A percentile compares a stretch with the other conserved stretches of the same genome.
Evolutionary conservation across 35 echinoderm and acorn worm species (phyloP).

Genomic region (Apostichopus californicus): DNA sequence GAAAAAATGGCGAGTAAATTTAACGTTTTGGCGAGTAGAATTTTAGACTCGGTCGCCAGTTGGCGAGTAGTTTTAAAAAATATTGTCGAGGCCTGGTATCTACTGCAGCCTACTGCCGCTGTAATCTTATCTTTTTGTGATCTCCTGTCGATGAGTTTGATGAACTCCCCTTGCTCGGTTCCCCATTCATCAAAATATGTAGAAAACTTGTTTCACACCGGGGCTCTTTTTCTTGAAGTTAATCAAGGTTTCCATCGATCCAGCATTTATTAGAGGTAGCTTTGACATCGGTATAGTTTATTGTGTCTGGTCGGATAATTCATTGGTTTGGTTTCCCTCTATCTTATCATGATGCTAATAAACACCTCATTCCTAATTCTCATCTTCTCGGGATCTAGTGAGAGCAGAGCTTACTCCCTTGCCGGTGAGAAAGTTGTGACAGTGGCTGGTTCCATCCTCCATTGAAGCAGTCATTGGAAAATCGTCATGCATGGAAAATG

Average conservation of each 20-base stretch:
- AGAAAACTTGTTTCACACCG: neutral
- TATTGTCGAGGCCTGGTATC: no score
- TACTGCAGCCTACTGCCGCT: no score
- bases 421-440: no score
- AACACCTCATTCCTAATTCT: neutral
- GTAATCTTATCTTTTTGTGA: no score
- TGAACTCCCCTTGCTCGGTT: neutral
- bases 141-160: neutral
- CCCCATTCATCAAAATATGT: conserved; percentile 4
- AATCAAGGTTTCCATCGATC: conserved; percentile 13
- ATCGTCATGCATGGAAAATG: neutral
- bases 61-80: no score
- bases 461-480: neutral
- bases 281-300: neutral
- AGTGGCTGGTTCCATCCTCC: no score
- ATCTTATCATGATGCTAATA: neutral
- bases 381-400: neutral
- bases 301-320: conserved; percentile 1
- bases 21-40: no score
- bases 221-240: conserved; percentile 12
- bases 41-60: no score
- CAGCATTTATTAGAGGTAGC: neutral
- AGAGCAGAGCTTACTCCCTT: no score
- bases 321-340: neutral
- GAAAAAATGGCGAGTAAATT: no score